phyloP scores from a whole-genome alignment of 2,797 vertebrate species.

The Centroberyx gerrardi region DNA sequence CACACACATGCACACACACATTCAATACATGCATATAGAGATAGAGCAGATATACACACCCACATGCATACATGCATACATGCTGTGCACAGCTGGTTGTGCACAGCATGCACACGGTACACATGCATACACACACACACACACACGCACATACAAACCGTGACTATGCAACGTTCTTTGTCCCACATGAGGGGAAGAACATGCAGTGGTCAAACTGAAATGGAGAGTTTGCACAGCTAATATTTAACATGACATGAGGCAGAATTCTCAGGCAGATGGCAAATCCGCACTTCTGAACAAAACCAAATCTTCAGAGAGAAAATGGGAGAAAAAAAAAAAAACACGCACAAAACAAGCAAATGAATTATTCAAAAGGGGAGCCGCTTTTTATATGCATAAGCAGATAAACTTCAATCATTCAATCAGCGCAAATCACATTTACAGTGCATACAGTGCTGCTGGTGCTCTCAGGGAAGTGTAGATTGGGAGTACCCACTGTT shows the following conservation, averaged over 20 bases:
- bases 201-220: background rate
- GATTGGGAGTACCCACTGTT: slow-evolving; percentile 33
- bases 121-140: slow-evolving; percentile 3
- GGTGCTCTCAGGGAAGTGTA: slow-evolving; percentile 23
- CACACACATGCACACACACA: background rate
- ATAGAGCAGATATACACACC: too few relatives aligned
- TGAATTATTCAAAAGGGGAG: slow-evolving; percentile 67
- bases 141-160: slow-evolving; percentile 1
- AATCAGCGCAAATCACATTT: slow-evolving; percentile 56
- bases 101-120: slow-evolving; percentile 5
- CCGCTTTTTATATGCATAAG: slow-evolving; percentile 66
- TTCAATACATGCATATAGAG: too few relatives aligned
- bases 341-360: slow-evolving; percentile 50
- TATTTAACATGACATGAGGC: slow-evolving; percentile 53
- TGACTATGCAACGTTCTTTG: too few relatives aligned
- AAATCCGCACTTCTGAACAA: slow-evolving; percentile 51
- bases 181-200: too few relatives aligned
- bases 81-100: background rate
- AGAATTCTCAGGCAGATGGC: slow-evolving; percentile 44
- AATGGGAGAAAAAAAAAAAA: slow-evolving; percentile 32
- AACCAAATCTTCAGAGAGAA: slow-evolving; percentile 33
- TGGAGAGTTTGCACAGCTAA: slow-evolving; percentile 8
- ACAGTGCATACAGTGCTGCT: slow-evolving; percentile 30
- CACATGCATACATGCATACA: background rate
- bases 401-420: slow-evolving; percentile 61